Percentiles rank a stretch among this genome's conserved stretches.
These are phyloP conservation scores for Netelia inedita DNA, from an alignment of 2,888 invertebrate species.

Conservation along the genomic window DNA sequence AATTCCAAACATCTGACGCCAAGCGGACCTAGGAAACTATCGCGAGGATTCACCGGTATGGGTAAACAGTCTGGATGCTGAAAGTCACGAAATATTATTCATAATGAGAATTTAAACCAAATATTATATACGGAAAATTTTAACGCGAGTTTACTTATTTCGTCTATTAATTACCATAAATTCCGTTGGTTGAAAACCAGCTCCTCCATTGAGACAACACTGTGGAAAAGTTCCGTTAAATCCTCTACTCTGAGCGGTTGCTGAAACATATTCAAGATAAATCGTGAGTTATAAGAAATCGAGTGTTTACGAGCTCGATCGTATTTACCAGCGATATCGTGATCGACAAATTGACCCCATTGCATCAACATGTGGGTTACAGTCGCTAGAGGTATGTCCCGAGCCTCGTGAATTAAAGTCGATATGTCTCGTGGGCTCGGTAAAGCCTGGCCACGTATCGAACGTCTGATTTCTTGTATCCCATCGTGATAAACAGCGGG, in stretches of 20 bases:
- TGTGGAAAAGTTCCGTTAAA: slow-evolving; percentile 93
- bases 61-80: slow-evolving; percentile 95
- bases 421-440: slow-evolving; percentile 93
- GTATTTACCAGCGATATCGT: slow-evolving; percentile 90
- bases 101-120: neutral
- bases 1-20: slow-evolving; percentile 93
- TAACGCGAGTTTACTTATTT: too few species aligned
- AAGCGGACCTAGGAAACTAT: slow-evolving; percentile 90
- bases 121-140: too few species aligned
- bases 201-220: slow-evolving; percentile 89
- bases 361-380: slow-evolving; percentile 94
- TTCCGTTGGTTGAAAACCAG: slow-evolving; percentile 88
- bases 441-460: slow-evolving; percentile 87
- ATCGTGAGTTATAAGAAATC: too few species aligned
- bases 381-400: slow-evolving; percentile 88
- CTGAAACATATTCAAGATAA: slow-evolving; percentile 74
- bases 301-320: too few species aligned
- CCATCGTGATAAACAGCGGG: slow-evolving; percentile 94
- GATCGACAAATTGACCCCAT: slow-evolving; percentile 96
- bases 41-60: slow-evolving; percentile 90
- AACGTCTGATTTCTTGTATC: slow-evolving; percentile 87
- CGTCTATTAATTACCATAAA: slow-evolving; percentile 86
- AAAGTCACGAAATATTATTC: slow-evolving; percentile 71
- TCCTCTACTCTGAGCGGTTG: slow-evolving; percentile 91
- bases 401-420: slow-evolving; percentile 88